A percentile compares a stretch with the other conserved stretches of the same genome.
Conservation (phyloP, 2,797 vertebrate species). For the Myotis daubentonii region DNA sequence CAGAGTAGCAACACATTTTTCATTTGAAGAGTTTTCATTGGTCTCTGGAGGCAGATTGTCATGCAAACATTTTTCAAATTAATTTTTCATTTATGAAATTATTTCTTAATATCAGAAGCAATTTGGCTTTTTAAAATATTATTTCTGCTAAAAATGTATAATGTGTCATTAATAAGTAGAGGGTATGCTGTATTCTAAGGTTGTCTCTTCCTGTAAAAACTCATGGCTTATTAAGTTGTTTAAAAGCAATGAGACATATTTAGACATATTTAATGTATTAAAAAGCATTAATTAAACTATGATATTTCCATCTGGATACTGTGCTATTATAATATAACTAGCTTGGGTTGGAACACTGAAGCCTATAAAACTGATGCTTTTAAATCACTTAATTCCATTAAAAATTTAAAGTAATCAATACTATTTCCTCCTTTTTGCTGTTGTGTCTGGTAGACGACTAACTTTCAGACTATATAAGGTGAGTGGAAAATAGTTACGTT, state of each 20-base stretch:
- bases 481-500: background rate
- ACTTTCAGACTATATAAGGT: background rate
- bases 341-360: background rate
- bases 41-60: background rate
- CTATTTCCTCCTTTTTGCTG: background rate
- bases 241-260: background rate
- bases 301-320: background rate
- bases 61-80: slow-evolving; percentile 18
- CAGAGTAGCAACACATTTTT: background rate
- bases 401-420: background rate
- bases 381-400: background rate
- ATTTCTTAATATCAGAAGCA: slow-evolving; percentile 6
- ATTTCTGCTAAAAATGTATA: background rate
- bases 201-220: background rate
- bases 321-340: background rate
- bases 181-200: background rate
- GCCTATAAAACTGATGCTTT: background rate
- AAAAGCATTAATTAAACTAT: background rate
- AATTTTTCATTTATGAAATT: background rate
- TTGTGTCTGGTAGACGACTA: background rate
- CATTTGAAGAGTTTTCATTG: slow-evolving; percentile 38
- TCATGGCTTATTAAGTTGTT: background rate
- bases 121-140: slow-evolving; percentile 17
- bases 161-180: background rate
- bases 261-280: background rate